Evolutionary conservation across 2,888 invertebrate species (phyloP), one percentile per base, ranked within the genome.

Genomic region (Thymelicus acteon): DNA sequence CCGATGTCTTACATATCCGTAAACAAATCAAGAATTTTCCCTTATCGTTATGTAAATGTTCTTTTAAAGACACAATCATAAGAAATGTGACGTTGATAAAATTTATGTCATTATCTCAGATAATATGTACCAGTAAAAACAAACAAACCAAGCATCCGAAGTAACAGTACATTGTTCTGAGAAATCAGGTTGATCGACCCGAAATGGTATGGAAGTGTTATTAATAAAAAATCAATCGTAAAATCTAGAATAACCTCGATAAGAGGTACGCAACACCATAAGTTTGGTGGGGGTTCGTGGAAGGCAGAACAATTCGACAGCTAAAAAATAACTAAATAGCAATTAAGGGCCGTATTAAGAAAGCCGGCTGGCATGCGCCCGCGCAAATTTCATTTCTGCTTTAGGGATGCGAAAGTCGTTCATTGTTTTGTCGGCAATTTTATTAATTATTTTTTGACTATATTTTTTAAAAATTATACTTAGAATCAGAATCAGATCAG

Each of bases 251-350:
- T 80, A 78, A 77, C 76, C 75, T 75, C 75, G 73, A 75, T 75
- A 75, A 65, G 70, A 65, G 62, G 63, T 40, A 61, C 73, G 71
- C 77, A 76, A 77, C 78, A 79, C 78, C 78, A 79, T 76, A 80
- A 75, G 72, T 76, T 62, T 76, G 75, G 75, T 73, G 76, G 79
- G 75, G 72, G 77, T 92, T 92, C 93, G 75, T 71, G 82, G 91
- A 92, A 92, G 78, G 79, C 77, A 78, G 77, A 87, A 87, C 86
- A 86, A 88, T 89, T 87, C 87, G 81, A 78, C 78, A 86, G 84
- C 86, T 87, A 89, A 91, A 91, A 84, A 92, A 91, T 89, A 91
- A 93, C 92, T 93, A 92, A 91, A 90, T 85, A 86, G 91, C 90
- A 92, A 93, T 93, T 92, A 92, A 89, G 85, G 83, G 77, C 87